A percentile compares a stretch with the other conserved stretches of the same genome.
phyloP scores from a whole-genome alignment of 2,113 vertebrate species.

The Mastomys coucha region DNA sequence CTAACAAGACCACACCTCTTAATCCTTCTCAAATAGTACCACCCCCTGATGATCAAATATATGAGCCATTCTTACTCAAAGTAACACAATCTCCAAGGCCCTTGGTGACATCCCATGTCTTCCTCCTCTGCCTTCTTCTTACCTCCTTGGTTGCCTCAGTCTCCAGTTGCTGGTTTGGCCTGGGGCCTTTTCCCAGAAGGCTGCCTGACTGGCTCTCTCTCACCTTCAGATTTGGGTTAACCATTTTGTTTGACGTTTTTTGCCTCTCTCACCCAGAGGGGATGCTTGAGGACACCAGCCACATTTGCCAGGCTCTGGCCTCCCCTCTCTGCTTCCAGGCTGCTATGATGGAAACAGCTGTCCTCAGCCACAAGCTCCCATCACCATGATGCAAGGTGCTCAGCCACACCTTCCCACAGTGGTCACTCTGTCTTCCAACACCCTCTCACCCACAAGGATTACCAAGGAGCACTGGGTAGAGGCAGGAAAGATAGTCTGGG shows the following conservation, averaged over 20 bases:
- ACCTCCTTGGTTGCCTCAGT: neutral
- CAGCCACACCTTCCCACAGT: neutral
- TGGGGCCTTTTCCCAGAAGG: too few relatives aligned
- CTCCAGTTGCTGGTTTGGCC: neutral
- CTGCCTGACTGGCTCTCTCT: neutral
- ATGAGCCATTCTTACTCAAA: neutral
- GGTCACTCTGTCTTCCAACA: neutral
- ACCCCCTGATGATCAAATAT: neutral
- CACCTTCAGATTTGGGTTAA: neutral
- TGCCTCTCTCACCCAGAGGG: neutral
- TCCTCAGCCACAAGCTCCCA: neutral
- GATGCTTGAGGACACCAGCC: neutral
- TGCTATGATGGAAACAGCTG: neutral
- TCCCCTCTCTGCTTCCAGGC: neutral
- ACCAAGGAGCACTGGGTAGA: neutral
- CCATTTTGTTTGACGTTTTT: too few relatives aligned
- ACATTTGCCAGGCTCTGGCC: neutral
- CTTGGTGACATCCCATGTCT: too few relatives aligned
- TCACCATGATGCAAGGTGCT: neutral
- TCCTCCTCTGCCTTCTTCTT: neutral
- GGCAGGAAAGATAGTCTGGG: too few relatives aligned
- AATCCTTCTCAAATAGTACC: neutral
- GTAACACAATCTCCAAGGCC: neutral
- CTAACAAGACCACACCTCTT: neutral
- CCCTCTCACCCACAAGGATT: neutral